Conservation (phyloP, 2,888 invertebrate genomes). For the Stenchaetothrips biformis region DNA sequence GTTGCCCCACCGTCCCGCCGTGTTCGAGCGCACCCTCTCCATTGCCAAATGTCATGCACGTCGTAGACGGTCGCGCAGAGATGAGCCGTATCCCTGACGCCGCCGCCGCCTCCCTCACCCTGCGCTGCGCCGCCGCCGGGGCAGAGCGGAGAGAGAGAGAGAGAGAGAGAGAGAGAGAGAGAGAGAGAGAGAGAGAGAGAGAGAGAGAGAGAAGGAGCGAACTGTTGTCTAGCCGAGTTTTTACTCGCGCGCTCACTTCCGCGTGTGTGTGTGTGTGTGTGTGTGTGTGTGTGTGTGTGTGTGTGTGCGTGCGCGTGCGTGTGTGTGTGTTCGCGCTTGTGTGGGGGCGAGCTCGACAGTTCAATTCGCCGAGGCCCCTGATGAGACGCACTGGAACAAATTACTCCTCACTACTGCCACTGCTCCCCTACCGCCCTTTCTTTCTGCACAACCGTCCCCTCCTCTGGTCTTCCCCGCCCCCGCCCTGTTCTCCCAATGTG, state of each 20-base stretch:
- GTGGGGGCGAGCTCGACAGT: not conserved
- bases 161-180: slow-evolving; percentile 31
- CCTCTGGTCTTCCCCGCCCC: not conserved
- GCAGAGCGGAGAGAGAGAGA: slow-evolving; percentile 31
- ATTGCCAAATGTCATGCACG: no score
- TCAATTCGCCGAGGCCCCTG: slow-evolving; percentile 18
- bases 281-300: not conserved
- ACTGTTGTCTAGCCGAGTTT: not conserved
- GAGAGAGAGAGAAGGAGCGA: slow-evolving; percentile 24
- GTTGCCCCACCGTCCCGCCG: no score
- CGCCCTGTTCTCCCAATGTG: no score
- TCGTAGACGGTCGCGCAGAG: not conserved
- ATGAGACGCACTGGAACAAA: slow-evolving; percentile 16
- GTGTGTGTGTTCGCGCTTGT: not conserved
- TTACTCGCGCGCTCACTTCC: not conserved
- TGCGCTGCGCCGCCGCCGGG: not conserved
- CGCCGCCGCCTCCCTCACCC: not conserved
- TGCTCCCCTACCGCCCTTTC: not conserved
- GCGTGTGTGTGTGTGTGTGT: not conserved
- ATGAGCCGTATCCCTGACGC: not conserved
- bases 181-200: slow-evolving; percentile 28
- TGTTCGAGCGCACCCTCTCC: no score
- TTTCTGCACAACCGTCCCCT: not conserved
- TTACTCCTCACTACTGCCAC: not conserved
- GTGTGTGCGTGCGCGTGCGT: not conserved